Evolutionary conservation across 2,113 vertebrate species (phyloP), one percentile per base, ranked within the genome.

Genomic region (Laterallus jamaicensis): DNA sequence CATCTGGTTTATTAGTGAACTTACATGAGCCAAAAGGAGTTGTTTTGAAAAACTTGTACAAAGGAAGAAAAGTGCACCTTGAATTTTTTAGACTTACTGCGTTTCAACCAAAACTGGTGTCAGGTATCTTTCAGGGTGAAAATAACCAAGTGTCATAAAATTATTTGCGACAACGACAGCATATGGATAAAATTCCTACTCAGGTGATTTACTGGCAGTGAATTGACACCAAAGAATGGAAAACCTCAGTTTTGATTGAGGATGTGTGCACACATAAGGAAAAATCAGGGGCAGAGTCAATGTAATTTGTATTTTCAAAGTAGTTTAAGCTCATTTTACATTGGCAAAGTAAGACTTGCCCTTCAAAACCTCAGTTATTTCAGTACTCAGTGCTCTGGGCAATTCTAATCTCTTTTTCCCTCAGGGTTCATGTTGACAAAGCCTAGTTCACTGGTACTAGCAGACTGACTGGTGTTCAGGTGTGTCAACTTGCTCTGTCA

Each of bases 1-100:
- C 92, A 94, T 89, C 52, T 97, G 93, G 66, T 94, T 97, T 97
- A 95, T 97, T 95, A 96, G 70, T 75, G 71, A 96, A 90, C 32
- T 64, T 95, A 77, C 50, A 86, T 42, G 86, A 97, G 58, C 84
- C 95, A 91, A 83, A 95, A 59, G 96, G 47, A 60, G 66, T 78
- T 95, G 28, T 68, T 97, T 95, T 82, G 63, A 49, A 87, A 82
- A 77, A 47, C 25, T n/a, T 89, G 4, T 37, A 52, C 50, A 35
- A 91, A 83, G 83, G 26, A 92, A 69, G 17, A 58, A 89, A 63
- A 40, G 15, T 55, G 12, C 35, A 52, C 15, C 58, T 79, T 94
- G 75, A 77, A 52, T 58, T 90, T 96, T 82, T 91, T 64, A 83
- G 66, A 21, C 67, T 95, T 93, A 63, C 58, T 95, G 35, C 15